Evolutionary conservation across 2,113 vertebrate species (phyloP).

Genomic region (Morone chrysops): DNA sequence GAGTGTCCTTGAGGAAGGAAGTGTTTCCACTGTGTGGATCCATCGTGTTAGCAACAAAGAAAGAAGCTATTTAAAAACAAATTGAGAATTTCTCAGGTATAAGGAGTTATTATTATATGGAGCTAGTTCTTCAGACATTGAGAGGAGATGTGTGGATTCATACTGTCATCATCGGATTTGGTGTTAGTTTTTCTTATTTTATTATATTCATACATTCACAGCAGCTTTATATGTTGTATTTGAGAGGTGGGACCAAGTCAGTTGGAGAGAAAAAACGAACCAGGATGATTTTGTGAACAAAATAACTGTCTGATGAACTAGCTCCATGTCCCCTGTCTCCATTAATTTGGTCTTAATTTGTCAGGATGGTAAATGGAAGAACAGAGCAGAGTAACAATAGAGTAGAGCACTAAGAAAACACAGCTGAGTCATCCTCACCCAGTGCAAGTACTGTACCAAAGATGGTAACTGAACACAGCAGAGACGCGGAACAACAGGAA

Average conservation of each 20-base stretch:
- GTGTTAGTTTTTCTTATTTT: neutral
- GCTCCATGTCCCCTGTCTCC: constrained; percentile 12
- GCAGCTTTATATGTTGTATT: neutral
- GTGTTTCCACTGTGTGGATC: constrained; percentile 57
- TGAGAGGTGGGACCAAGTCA: constrained; percentile 18
- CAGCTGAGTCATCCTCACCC: constrained; percentile 22
- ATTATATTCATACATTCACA: constrained; percentile 8
- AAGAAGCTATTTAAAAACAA: constrained; percentile 6
- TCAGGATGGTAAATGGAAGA: constrained; percentile 36
- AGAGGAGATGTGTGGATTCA: neutral
- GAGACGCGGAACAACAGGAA: constrained; percentile 22
- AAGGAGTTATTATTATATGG: constrained; percentile 21
- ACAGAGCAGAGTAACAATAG: neutral
- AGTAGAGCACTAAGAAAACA: constrained; percentile 9
- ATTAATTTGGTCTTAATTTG: constrained; percentile 29
- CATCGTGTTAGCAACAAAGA: constrained; percentile 29
- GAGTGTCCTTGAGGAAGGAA: constrained; percentile 34
- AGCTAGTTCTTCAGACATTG: constrained; percentile 46
- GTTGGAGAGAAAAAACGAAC: constrained; percentile 8
- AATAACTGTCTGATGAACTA: constrained; percentile 23
- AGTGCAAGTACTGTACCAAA: constrained; percentile 35
- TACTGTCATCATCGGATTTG: neutral
- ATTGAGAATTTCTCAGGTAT: constrained; percentile 66
- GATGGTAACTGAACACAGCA: constrained; percentile 34
- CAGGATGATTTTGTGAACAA: neutral